phyloP scores from a whole-genome alignment of 2,797 vertebrate species.

The Typhlichthys subterraneus region DNA sequence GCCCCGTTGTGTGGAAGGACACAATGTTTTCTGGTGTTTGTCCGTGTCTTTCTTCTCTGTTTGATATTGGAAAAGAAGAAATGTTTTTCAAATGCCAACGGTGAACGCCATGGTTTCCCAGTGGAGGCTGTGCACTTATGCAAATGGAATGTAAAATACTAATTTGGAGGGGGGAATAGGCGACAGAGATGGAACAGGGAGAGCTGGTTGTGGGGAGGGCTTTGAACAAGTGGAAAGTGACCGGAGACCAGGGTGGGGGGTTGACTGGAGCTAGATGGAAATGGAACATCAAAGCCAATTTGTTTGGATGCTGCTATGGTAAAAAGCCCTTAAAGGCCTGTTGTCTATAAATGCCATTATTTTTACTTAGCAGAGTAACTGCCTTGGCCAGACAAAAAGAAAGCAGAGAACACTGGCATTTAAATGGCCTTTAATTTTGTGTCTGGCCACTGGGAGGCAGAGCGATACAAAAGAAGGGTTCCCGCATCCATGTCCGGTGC shows the following conservation, averaged over 20 bases:
- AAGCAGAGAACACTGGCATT: background rate
- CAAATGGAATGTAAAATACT: conserved; percentile 38
- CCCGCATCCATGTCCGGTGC: too few relatives aligned
- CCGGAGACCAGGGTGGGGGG: background rate
- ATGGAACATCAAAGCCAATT: conserved; percentile 25
- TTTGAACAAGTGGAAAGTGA: conserved; percentile 7
- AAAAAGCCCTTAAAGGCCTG: conserved; percentile 15
- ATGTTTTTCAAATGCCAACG: conserved; percentile 25
- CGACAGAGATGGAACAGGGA: conserved; percentile 27
- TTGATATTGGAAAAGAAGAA: conserved; percentile 4
- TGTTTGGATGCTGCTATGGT: conserved; percentile 17
- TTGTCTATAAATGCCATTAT: conserved; percentile 25
- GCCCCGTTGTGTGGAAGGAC: conserved; percentile 25
- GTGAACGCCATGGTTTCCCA: conserved; percentile 38
- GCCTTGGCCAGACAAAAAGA: background rate
- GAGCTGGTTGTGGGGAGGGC: conserved; percentile 24
- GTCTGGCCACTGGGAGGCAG: too few relatives aligned
- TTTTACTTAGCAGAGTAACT: conserved; percentile 11
- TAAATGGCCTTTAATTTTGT: too few relatives aligned
- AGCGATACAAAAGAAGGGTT: too few relatives aligned
- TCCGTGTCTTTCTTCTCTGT: conserved; percentile 19
- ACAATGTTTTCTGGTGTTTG: conserved; percentile 34
- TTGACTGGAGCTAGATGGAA: conserved; percentile 15
- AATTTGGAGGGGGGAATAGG: conserved; percentile 18
- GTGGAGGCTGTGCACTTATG: conserved; percentile 49